These are phyloP conservation scores for Eurytoma californica DNA, from an alignment of 2,888 invertebrate genomes.

Conservation along the genomic window DNA sequence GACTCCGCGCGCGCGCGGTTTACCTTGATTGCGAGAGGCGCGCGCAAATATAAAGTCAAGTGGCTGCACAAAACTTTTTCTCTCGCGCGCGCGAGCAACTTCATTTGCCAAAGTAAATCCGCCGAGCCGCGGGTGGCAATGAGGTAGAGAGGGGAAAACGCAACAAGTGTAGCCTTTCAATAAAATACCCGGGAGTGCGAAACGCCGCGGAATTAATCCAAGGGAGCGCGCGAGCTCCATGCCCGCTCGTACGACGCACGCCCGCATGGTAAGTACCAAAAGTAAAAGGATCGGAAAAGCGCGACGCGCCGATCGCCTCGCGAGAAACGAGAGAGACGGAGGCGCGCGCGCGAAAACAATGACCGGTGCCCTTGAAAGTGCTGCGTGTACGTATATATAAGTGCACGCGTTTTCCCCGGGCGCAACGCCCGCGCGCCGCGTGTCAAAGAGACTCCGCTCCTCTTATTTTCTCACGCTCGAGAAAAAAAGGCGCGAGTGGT, in stretches of 20 bases:
- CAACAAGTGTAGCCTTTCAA: slow-evolving; percentile 53
- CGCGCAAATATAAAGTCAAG: slow-evolving; percentile 10
- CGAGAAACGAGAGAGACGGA: slow-evolving; percentile 6
- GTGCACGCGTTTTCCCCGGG: slow-evolving; percentile 25
- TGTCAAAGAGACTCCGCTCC: slow-evolving; percentile 18
- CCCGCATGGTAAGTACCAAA: slow-evolving; percentile 40
- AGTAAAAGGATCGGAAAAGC: slow-evolving; percentile 54
- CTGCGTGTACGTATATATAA: not conserved
- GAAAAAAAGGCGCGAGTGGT: not conserved
- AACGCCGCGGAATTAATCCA: slow-evolving; percentile 26
- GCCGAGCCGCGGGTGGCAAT: slow-evolving; percentile 1
- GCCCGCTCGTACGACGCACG: not conserved
- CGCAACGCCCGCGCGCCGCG: not conserved
- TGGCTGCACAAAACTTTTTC: not conserved
- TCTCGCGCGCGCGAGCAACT: slow-evolving; percentile 1
- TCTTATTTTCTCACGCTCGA: slow-evolving; percentile 25
- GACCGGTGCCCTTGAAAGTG: slow-evolving; percentile 48
- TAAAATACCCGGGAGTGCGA: slow-evolving; percentile 20
- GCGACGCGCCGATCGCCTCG: not conserved
- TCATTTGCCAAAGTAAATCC: slow-evolving; percentile 44
- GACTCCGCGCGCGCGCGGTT: slow-evolving; percentile 1
- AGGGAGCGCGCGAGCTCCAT: no score
- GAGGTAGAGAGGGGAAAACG: slow-evolving; percentile 34
- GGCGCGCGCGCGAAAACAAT: slow-evolving; percentile 48
- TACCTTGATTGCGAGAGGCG: slow-evolving; percentile 24